Conservation (phyloP, 2,113 vertebrate genomes). For the Ancistrus triradiatus region DNA sequence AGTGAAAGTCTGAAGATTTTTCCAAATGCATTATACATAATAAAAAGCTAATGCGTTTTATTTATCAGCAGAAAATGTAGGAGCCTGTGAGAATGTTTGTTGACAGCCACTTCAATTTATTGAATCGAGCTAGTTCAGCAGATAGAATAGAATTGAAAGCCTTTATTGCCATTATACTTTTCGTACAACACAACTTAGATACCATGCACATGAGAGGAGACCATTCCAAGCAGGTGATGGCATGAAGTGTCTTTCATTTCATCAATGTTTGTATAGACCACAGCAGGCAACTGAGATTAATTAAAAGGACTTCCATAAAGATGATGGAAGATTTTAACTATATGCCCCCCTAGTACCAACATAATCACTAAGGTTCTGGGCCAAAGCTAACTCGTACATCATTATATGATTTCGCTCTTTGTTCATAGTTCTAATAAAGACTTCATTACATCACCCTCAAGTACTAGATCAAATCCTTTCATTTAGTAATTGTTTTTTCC, state of each 20-base stretch:
- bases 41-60: too few relatives aligned
- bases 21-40: too few relatives aligned
- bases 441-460: slow-evolving; percentile 3
- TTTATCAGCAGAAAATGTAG: too few relatives aligned
- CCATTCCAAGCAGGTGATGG: background rate
- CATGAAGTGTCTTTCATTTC: background rate
- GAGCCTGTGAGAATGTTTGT: too few relatives aligned
- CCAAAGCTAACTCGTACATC: slow-evolving; percentile 21
- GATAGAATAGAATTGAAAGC: too few relatives aligned
- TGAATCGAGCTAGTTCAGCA: too few relatives aligned
- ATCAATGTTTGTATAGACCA: background rate
- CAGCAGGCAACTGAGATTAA: slow-evolving; percentile 17
- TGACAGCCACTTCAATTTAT: too few relatives aligned
- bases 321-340: slow-evolving; percentile 22
- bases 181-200: too few relatives aligned
- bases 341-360: slow-evolving; percentile 23
- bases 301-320: slow-evolving; percentile 25
- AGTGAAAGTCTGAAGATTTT: too few relatives aligned
- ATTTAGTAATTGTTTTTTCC: background rate
- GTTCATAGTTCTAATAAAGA: slow-evolving; percentile 19
- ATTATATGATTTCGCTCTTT: background rate
- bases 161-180: too few relatives aligned
- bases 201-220: slow-evolving; percentile 4
- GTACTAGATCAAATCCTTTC: background rate
- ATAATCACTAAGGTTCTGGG: slow-evolving; percentile 7